These are phyloP conservation scores for Cyclophora albipunctata DNA, from an alignment of 2,888 invertebrate species.

Conservation along the genomic window DNA sequence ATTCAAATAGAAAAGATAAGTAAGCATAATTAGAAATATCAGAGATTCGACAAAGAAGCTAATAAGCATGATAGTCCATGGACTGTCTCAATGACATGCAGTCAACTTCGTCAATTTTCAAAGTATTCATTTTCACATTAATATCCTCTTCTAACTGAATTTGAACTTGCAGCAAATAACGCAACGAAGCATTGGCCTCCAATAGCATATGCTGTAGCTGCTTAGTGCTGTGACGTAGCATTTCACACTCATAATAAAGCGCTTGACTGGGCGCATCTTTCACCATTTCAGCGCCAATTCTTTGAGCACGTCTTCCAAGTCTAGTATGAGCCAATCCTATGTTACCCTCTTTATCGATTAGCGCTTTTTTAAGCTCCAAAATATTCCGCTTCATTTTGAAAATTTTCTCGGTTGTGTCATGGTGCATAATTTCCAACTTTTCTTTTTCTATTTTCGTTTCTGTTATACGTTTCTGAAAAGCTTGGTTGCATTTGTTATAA, in stretches of 20 bases:
- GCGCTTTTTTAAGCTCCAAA: slow-evolving; percentile 82
- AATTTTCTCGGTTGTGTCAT: slow-evolving; percentile 80
- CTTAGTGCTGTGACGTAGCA: slow-evolving; percentile 79
- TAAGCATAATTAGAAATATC: too few relatives aligned
- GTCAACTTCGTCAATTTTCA: slow-evolving; percentile 95
- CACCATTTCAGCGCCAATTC: slow-evolving; percentile 87
- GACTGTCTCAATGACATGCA: slow-evolving; percentile 87
- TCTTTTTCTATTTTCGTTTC: slow-evolving; percentile 86
- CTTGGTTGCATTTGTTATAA: slow-evolving; percentile 84
- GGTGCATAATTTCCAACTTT: slow-evolving; percentile 88
- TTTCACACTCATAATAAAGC: slow-evolving; percentile 81
- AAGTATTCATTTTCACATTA: slow-evolving; percentile 90
- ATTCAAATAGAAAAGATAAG: too few relatives aligned
- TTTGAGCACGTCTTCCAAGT: slow-evolving; percentile 85
- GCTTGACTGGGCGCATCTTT: slow-evolving; percentile 86
- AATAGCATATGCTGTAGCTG: slow-evolving; percentile 81
- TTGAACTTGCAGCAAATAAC: slow-evolving; percentile 89
- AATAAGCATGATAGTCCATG: slow-evolving; percentile 83
- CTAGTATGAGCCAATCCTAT: slow-evolving; percentile 89
- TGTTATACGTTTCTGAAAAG: slow-evolving; percentile 83
- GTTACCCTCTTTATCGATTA: slow-evolving; percentile 87
- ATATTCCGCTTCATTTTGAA: slow-evolving; percentile 88
- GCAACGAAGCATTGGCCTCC: slow-evolving; percentile 83
- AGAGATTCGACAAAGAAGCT: neutral
- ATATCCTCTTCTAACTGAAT: slow-evolving; percentile 94